A percentile compares a stretch with the other conserved stretches of the same genome.
These are phyloP conservation scores for Eidolon helvum DNA, from an alignment of 2,113 vertebrate species.

Conservation along the genomic window DNA sequence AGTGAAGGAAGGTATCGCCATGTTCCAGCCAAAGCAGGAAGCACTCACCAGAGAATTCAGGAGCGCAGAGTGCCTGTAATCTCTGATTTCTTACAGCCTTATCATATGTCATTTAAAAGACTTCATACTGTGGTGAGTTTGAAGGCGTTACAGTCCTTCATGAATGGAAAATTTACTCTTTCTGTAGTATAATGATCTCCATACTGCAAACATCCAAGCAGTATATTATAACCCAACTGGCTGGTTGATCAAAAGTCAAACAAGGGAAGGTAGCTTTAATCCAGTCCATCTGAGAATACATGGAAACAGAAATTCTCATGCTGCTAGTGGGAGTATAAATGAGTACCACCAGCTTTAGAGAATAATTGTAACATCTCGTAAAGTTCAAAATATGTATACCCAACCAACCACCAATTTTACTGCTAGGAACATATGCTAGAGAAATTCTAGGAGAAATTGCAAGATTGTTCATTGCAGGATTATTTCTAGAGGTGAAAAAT, in stretches of 20 bases:
- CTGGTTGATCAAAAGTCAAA: background rate
- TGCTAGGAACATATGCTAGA: background rate
- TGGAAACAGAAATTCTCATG: background rate
- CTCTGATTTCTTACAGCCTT: background rate
- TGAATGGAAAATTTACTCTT: background rate
- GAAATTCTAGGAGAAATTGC: background rate
- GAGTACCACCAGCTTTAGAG: background rate
- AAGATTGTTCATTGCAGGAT: background rate
- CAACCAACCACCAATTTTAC: background rate
- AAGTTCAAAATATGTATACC: background rate
- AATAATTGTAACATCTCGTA: background rate
- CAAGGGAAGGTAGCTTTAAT: background rate
- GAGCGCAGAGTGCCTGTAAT: background rate
- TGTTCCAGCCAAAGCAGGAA: background rate
- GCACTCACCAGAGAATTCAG: background rate
- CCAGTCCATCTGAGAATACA: background rate
- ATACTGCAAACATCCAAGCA: background rate
- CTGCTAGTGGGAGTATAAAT: background rate
- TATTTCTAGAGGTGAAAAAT: conserved; percentile 9
- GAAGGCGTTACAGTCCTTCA: background rate
- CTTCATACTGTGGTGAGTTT: background rate
- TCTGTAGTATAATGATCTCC: background rate
- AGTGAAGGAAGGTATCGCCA: background rate
- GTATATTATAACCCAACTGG: background rate
- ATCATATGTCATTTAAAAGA: conserved; percentile 40